Conservation (phyloP, 2,888 invertebrate genomes). For the Dicyrtoma fusca region DNA sequence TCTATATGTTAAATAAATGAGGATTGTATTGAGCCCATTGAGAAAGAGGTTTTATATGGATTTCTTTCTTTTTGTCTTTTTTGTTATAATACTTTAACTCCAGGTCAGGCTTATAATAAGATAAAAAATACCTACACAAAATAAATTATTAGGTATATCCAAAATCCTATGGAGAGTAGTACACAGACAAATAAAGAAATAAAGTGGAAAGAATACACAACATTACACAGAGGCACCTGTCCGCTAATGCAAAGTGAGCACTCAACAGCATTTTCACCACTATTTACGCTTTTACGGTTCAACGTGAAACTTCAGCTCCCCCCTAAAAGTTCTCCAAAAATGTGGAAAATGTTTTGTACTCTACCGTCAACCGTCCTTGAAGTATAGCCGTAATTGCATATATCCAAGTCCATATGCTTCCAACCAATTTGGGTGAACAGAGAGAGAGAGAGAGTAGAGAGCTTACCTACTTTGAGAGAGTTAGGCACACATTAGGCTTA, state of each 20-base stretch:
- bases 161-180: slow-evolving; percentile 8
- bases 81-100: background rate
- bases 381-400: too few species aligned
- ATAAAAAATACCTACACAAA: background rate
- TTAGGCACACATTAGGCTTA: too few species aligned
- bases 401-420: too few species aligned
- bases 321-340: slow-evolving; percentile 41
- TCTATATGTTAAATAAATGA: slow-evolving; percentile 13
- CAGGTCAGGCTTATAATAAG: background rate
- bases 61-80: background rate
- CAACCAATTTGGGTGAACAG: too few species aligned
- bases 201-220: background rate
- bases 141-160: too few species aligned
- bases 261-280: slow-evolving; percentile 14
- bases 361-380: too few species aligned
- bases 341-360: slow-evolving; percentile 38
- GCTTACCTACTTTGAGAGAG: too few species aligned
- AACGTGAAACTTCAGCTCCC: slow-evolving; percentile 3
- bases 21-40: background rate
- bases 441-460: too few species aligned
- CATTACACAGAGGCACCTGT: slow-evolving; percentile 21
- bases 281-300: background rate
- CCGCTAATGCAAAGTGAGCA: slow-evolving; percentile 28
- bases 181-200: background rate
- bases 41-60: background rate